Evolutionary conservation across 2,888 invertebrate species (phyloP), one percentile per base, ranked within the genome.

Genomic region (Asteroscopus sphinx): DNA sequence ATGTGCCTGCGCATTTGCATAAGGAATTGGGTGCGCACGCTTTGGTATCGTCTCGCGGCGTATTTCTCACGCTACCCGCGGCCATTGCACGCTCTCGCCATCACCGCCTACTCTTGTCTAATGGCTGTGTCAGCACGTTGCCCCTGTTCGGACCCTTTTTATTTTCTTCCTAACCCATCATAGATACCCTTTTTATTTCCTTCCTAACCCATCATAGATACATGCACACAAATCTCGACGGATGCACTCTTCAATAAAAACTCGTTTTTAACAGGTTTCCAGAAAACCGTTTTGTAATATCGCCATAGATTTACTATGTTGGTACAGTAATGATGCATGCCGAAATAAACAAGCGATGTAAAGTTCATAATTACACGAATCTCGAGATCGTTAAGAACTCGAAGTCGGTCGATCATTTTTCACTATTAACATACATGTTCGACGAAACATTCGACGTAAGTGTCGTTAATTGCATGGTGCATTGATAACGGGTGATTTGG

Each of bases 21-120:
- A 89, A 86, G 81, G 84, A 92, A 91, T 93, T 92, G 93, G 93
- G 88, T 84, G 86, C 87, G 89, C 93, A 93, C 93, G 93, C 89
- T 88, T 79, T 81, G 81, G 81, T 83, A 81, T 80, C 80, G 83
- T 83, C 87, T 85, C 81, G 79, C 78, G 82, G 86, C 82, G 87
- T 77, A 85, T 88, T 91, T 93, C 92, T 92, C 92, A 92, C 91
- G 91, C 89, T 90, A 85, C 87, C 76, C 83, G 77, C 83, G 60
- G 68, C 70, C 77, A 77, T 79, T 73, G 77, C 79, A 75, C 75
- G 80, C 74, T 75, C 75, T 72, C 67, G 67, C 76, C 72, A 76
- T 75, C 79, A 78, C 80, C 79, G 73, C 74, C 80, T 74, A 73
- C 74, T 78, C 78, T 77, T 70, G 68, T 77, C 81, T 86, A 86